These are phyloP conservation scores for Larimichthys polyactis DNA, from an alignment of 2,113 vertebrate genomes.

Conservation along the genomic window DNA sequence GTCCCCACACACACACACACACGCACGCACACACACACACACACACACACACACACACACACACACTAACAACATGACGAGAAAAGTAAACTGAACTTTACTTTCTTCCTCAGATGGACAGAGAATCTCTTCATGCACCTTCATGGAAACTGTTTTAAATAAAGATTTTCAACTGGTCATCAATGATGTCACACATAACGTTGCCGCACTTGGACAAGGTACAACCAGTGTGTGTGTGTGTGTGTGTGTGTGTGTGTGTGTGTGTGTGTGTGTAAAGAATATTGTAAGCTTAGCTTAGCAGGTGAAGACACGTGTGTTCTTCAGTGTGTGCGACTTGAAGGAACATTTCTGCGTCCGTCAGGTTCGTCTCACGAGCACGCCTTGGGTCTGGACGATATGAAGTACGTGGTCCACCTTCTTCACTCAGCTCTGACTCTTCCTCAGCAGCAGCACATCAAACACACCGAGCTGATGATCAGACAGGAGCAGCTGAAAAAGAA, in stretches of 20 bases:
- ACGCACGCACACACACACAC: no score
- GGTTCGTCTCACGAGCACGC: constrained; percentile 69
- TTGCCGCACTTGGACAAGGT: constrained; percentile 83
- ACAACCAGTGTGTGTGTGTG: constrained; percentile 23
- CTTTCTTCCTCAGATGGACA: constrained; percentile 80
- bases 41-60: no score
- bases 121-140: constrained; percentile 82
- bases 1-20: no score
- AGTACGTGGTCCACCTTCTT: constrained; percentile 84
- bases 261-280: background rate
- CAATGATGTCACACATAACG: constrained; percentile 78
- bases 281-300: no score
- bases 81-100: no score
- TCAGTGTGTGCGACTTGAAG: background rate
- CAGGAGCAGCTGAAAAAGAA: constrained; percentile 80
- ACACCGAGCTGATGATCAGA: constrained; percentile 79
- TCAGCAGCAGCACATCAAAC: constrained; percentile 79
- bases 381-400: constrained; percentile 83
- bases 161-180: constrained; percentile 88
- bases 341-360: background rate
- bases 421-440: constrained; percentile 83
- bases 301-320: no score
- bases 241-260: background rate
- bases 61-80: no score
- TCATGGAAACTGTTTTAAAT: constrained; percentile 85